Evolutionary conservation across 2,888 invertebrate genomes (phyloP), one percentile per base, ranked within the genome.

Genomic region (Polydrusus pterygomalis): DNA sequence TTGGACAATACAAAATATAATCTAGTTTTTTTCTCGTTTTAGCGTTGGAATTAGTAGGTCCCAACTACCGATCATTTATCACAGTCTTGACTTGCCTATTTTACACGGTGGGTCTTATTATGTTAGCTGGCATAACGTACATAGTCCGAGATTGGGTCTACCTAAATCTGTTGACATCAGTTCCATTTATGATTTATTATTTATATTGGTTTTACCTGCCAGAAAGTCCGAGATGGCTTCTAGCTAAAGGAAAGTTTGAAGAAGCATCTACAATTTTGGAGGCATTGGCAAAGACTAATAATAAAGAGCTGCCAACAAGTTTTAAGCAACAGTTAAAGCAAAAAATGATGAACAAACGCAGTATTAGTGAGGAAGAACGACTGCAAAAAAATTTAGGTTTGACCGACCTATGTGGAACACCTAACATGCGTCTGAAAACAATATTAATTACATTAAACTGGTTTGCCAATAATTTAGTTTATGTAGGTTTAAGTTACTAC

Each of bases 391-490:
- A 78, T 70, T 77, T 78, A 56, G 80, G 79, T 11, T 65, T 79
- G 38, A 6, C 91, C 63, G 91, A 93, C 60, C 87, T 95, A 13
- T 95, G 92, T 83, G 91, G 92, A 80, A 96, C 96, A 0, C 96
- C 96, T 0, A 97, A 97, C 85, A 95, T 97, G 94, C 89, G 97
- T 58, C 88, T 96, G 13, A 97, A 96, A 87, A 97, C 97, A 0
- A 91, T 92, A 79, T 88, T 96, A 68, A 96, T 96, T 69, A 96
- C 96, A 0, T 87, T 96, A 20, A 96, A 95, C 86, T 96, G 96
- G 96, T 96, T 97, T 85, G 96, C 96, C 63, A 97, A 96, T 82
- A 96, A 96, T 84, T 96, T 95, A 87, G 97, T 97, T 1, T 97
- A 97, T 84, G 94, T 97, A 17, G 97, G 97, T 0, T 89, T 97